phyloP scores from a whole-genome alignment of 2,113 vertebrate species.

The Falco punctatus region DNA sequence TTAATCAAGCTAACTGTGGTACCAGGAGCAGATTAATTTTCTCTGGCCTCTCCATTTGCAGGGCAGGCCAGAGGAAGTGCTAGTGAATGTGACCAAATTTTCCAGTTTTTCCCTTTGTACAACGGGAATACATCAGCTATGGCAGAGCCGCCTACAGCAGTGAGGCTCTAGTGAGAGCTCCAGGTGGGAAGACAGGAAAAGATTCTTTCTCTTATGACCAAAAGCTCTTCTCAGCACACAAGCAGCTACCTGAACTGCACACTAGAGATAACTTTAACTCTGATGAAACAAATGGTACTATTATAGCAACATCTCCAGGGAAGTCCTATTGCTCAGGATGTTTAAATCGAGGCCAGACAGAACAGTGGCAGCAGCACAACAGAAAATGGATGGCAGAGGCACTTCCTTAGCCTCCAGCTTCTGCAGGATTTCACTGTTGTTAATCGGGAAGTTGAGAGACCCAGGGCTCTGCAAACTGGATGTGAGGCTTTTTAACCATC shows the following conservation, averaged over 20 bases:
- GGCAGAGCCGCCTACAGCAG: background rate
- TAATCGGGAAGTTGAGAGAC: background rate
- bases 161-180: background rate
- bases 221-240: background rate
- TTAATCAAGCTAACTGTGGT: background rate
- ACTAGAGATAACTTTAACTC: background rate
- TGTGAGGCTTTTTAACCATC: background rate
- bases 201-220: background rate
- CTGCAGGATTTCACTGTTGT: background rate
- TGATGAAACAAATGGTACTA: background rate
- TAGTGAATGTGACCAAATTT: background rate
- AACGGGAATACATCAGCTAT: accelerated
- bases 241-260: background rate
- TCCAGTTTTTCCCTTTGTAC: background rate
- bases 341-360: conserved; percentile 35
- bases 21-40: background rate
- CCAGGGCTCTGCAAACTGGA: accelerated
- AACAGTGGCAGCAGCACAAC: background rate
- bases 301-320: conserved; percentile 28
- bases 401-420: background rate
- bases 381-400: background rate
- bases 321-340: conserved; percentile 3
- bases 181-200: background rate
- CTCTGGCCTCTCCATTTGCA: background rate
- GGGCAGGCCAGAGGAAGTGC: background rate